Evolutionary conservation across 2,797 vertebrate species (phyloP), one percentile per base, ranked within the genome.

Genomic region (Cheirogaleus major): DNA sequence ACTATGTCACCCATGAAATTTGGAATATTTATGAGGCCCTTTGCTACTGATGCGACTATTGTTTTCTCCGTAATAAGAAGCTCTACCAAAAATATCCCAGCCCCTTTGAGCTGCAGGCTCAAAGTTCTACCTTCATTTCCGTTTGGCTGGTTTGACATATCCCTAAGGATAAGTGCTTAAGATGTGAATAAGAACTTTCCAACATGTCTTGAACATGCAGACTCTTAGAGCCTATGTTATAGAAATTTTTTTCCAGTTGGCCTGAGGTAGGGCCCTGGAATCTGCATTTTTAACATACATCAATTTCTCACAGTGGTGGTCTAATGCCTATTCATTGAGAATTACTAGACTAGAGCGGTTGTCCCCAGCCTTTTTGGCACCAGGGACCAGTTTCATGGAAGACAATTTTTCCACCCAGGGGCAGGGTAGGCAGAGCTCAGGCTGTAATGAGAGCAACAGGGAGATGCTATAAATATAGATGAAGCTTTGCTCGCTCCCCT

Each of bases 81-180:
- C 11, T 35, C 20, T 75, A 59, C 43, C 14, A 59, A 93, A 95
- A 97, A 59, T 59, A 87, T 32, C 52, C 13, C 70, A 80, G n/a
- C 41, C 65, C 48, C 90, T 76, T 23, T 83, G 57, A 83, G 30
- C 38, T 84, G 7, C 32, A 85, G n/a, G 22, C 22, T 92, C 83
- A 86, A 76, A 95, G 55, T 61, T 86, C 79, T 79, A 12, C 14
- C 22, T 93, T 92, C 43, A 48, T 81, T 95, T 63, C 59, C 23
- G 50, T 50, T 30, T 43, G 61, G 7, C n/a, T 76, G 18, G 20
- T 90, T 57, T 65, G 38, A 82, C 10, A 72, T 13, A 86, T 92
- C 52, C 52, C 32, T 38, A 78, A 6, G 41, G 52, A 76, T 15
- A 50, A 57, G 2, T 57, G 3, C n/a, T 50, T 2, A 50, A 48